A percentile compares a stretch with the other conserved stretches of the same genome.
Evolutionary conservation across 2,888 invertebrate genomes (phyloP).

Genomic region (Muscina levida): DNA sequence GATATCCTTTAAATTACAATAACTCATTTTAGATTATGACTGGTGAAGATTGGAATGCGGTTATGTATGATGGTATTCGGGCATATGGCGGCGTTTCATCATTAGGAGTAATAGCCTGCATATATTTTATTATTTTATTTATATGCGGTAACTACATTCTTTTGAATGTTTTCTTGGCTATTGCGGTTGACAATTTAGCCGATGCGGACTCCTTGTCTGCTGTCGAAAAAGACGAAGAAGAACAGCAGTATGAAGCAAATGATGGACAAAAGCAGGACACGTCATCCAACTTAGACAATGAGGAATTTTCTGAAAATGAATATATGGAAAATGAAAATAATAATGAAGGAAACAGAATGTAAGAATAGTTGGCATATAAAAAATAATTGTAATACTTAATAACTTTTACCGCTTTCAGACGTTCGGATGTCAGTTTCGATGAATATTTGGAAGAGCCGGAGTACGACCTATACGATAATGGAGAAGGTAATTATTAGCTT

Average conservation of each 20-base stretch:
- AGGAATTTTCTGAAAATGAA: constrained; percentile 74
- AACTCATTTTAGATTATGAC: constrained; percentile 99
- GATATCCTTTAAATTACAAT: no score
- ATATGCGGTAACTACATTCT: constrained; percentile 99
- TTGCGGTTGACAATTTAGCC: constrained; percentile 99
- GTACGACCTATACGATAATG: not conserved
- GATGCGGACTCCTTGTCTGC: constrained; percentile 99
- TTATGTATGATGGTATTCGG: constrained; percentile 99
- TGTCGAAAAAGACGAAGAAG: constrained; percentile 95
- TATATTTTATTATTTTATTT: constrained; percentile 99
- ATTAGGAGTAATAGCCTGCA: constrained; percentile 94
- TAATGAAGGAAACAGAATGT: constrained; percentile 78
- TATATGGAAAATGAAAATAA: constrained; percentile 68
- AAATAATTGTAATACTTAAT: no score
- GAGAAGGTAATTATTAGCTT: not conserved
- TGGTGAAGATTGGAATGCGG: constrained; percentile 99
- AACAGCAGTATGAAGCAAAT: constrained; percentile 35
- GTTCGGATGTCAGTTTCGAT: not conserved
- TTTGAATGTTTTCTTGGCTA: constrained; percentile 99
- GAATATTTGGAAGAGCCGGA: not conserved
- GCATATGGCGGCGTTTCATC: constrained; percentile 97
- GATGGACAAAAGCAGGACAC: constrained; percentile 82
- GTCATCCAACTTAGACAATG: constrained; percentile 83
- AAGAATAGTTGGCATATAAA: constrained; percentile 37
- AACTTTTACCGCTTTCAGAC: no score